phyloP scores from a whole-genome alignment of 2,888 invertebrate species.

The Smittia aterrima region DNA sequence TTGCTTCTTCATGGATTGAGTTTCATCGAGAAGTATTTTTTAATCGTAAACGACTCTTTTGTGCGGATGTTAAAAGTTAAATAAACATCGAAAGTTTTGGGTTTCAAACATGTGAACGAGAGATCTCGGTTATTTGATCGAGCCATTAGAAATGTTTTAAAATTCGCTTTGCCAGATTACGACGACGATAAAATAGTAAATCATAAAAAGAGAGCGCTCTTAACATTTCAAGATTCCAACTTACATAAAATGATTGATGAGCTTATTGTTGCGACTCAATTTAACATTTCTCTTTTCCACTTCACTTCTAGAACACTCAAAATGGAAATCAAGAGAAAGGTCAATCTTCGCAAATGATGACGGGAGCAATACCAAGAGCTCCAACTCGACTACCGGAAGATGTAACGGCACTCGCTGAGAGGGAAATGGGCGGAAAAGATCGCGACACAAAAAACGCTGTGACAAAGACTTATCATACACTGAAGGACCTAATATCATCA shows the following conservation, averaged over 20 bases:
- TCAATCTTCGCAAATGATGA: conserved; percentile 44
- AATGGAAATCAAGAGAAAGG: conserved; percentile 47
- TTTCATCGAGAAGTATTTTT: background rate
- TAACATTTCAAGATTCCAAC: background rate
- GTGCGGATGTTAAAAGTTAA: conserved; percentile 20
- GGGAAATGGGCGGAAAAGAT: conserved; percentile 59
- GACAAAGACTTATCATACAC: conserved; percentile 75
- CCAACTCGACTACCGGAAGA: conserved; percentile 52
- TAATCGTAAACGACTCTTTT: background rate
- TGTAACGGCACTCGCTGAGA: conserved; percentile 61
- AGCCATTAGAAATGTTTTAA: background rate
- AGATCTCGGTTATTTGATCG: background rate
- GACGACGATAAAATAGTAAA: background rate
- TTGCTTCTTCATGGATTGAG: background rate
- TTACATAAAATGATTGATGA: background rate
- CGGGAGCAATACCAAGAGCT: conserved; percentile 52
- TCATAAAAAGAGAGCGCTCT: background rate
- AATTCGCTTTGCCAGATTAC: background rate
- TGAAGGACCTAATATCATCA: conserved; percentile 80
- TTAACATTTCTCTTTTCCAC: background rate
- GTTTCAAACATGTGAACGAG: background rate
- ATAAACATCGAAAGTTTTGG: background rate
- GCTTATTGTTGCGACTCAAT: background rate
- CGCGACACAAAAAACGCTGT: conserved; percentile 60
- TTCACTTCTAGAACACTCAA: conserved; percentile 30